Percentiles rank a stretch among this genome's conserved stretches.
phyloP scores from a whole-genome alignment of 2,113 vertebrate genomes.

The Halichoeres trimaculatus region DNA sequence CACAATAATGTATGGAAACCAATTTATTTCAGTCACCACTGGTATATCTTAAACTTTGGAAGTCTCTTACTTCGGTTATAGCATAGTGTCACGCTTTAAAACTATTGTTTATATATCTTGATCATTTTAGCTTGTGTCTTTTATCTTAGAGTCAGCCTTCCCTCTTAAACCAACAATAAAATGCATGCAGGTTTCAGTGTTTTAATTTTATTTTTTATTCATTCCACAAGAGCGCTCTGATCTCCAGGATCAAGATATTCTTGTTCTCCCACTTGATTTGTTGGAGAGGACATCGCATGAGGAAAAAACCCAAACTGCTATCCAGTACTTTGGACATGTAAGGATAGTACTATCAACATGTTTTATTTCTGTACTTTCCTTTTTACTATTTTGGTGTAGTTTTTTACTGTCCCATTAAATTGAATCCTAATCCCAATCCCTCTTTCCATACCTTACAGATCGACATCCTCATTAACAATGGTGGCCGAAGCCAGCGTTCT shows the following conservation, averaged over 20 bases:
- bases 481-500: conserved; percentile 91
- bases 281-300: conserved; percentile 86
- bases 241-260: conserved; percentile 88
- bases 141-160: not conserved
- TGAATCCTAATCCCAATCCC: not conserved
- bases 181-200: not conserved
- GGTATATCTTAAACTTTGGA: not conserved
- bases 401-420: not conserved
- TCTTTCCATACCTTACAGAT: conserved; percentile 79
- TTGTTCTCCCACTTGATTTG: conserved; percentile 93
- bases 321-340: conserved; percentile 92
- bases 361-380: not conserved
- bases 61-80: not conserved
- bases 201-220: not conserved
- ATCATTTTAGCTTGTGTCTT: not conserved
- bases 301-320: conserved; percentile 84
- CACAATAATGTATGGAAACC: too few relatives aligned
- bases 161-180: not conserved
- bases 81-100: not conserved
- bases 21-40: not conserved
- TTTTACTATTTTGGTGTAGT: not conserved
- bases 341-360: conserved; percentile 10
- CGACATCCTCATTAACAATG: conserved; percentile 93
- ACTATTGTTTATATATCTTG: not conserved
- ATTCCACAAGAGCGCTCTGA: conserved; percentile 82